Percentiles rank a stretch among this genome's conserved stretches.
phyloP scores from a whole-genome alignment of 2,888 invertebrate genomes.

The Orthonychiurus folsomi region DNA sequence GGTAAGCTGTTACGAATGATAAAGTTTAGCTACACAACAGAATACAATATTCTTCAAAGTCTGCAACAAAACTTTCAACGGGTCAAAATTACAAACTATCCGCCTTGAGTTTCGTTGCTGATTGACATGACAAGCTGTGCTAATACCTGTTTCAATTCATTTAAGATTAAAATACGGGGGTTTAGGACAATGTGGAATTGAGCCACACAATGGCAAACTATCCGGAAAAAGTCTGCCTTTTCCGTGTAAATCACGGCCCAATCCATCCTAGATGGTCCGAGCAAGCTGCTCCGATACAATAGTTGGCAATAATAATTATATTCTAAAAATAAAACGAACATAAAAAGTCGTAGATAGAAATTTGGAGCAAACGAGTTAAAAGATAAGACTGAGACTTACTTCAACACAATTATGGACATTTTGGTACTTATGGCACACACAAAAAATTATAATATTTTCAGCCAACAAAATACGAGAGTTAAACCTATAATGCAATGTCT shows the following conservation, averaged over 20 bases:
- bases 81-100: not conserved
- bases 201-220: too few relatives aligned
- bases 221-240: too few relatives aligned
- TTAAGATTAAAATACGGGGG: not conserved
- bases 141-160: not conserved
- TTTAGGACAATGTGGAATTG: too few relatives aligned
- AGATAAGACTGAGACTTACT: not conserved
- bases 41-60: too few relatives aligned
- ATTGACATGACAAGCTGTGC: conserved; percentile 1
- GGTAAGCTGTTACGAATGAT: too few relatives aligned
- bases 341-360: not conserved
- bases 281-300: not conserved
- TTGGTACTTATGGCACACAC: not conserved
- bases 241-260: too few relatives aligned
- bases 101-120: not conserved
- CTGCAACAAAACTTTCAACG: not conserved
- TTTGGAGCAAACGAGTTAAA: not conserved
- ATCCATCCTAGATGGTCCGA: too few relatives aligned
- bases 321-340: not conserved
- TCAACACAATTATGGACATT: not conserved
- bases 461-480: not conserved
- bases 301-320: not conserved
- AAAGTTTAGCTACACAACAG: too few relatives aligned
- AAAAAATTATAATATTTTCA: not conserved
- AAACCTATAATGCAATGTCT: too few relatives aligned